These are phyloP conservation scores for Clistopyga incitator DNA, from an alignment of 2,888 invertebrate species.

Conservation along the genomic window DNA sequence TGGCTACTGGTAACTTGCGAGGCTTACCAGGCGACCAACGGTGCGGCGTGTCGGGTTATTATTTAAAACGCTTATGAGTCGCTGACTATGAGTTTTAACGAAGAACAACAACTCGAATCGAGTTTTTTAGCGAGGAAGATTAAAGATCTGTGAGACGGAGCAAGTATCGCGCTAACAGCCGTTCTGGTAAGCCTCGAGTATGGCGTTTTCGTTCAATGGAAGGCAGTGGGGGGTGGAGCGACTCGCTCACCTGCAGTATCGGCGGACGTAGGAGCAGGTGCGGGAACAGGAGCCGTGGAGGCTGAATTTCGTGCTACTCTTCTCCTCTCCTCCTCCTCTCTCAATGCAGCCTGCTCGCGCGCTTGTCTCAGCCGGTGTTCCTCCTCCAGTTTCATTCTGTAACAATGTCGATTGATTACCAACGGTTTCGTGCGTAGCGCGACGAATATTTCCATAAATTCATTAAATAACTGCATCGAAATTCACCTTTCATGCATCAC, in stretches of 20 bases:
- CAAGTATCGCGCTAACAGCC: conserved; percentile 19
- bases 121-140: conserved; percentile 23
- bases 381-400: conserved; percentile 89
- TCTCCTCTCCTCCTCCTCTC: conserved; percentile 86
- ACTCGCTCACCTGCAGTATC: conserved; percentile 84
- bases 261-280: conserved; percentile 82
- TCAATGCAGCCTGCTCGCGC: conserved; percentile 86
- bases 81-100: conserved; percentile 21
- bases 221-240: conserved; percentile 84
- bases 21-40: conserved; percentile 48
- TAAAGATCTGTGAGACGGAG: conserved; percentile 28
- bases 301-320: conserved; percentile 81
- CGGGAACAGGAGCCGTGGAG: conserved; percentile 80
- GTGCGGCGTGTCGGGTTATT: neutral
- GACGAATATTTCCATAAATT: no score
- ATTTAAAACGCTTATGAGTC: conserved; percentile 35
- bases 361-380: conserved; percentile 88
- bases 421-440: no score
- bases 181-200: conserved; percentile 69
- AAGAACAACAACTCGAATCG: conserved; percentile 22
- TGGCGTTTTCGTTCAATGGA: conserved; percentile 80
- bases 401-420: conserved; percentile 47
- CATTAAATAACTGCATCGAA: no score
- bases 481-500: conserved; percentile 84
- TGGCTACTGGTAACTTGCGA: conserved; percentile 54